Conservation (phyloP, 1,140 invertebrate species). For the Trialeurodes vaporariorum region DNA sequence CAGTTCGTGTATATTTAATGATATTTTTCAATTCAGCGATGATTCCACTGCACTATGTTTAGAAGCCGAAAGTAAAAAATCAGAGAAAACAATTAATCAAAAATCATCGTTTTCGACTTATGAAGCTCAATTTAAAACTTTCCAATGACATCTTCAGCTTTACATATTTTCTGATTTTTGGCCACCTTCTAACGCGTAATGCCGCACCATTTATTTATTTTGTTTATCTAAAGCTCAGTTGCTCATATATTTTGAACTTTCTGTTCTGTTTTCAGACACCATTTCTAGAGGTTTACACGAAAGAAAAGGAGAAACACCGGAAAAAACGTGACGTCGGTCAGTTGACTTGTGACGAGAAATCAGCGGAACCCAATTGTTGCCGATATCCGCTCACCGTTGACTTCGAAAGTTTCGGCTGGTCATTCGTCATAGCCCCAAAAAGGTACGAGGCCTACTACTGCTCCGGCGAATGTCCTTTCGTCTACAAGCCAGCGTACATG, state of each 20-base stretch:
- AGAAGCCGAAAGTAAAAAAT: too few species aligned
- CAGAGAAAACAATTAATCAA: too few species aligned
- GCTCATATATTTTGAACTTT: background rate
- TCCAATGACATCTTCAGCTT: too few species aligned
- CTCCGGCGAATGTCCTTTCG: slow-evolving; percentile 84
- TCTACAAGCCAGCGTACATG: slow-evolving; percentile 47
- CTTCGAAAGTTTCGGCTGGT: slow-evolving; percentile 94
- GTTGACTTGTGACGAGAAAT: slow-evolving; percentile 64
- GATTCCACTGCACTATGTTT: too few species aligned
- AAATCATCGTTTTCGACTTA: too few species aligned
- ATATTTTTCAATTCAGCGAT: too few species aligned
- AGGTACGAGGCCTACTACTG: slow-evolving; percentile 95
- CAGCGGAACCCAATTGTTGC: slow-evolving; percentile 70
- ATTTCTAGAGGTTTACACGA: background rate
- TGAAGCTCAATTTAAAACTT: too few species aligned
- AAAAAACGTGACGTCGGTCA: slow-evolving; percentile 41
- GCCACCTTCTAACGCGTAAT: too few species aligned
- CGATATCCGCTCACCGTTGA: slow-evolving; percentile 86
- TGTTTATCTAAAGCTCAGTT: too few species aligned
- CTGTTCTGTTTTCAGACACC: background rate
- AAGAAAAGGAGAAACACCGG: background rate
- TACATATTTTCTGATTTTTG: too few species aligned
- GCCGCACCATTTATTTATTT: too few species aligned
- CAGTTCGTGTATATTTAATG: too few species aligned
- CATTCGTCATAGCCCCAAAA: slow-evolving; percentile 95